Evolutionary conservation across 1,140 invertebrate species (phyloP).

Genomic region (Ctenoplectra terminalis): DNA sequence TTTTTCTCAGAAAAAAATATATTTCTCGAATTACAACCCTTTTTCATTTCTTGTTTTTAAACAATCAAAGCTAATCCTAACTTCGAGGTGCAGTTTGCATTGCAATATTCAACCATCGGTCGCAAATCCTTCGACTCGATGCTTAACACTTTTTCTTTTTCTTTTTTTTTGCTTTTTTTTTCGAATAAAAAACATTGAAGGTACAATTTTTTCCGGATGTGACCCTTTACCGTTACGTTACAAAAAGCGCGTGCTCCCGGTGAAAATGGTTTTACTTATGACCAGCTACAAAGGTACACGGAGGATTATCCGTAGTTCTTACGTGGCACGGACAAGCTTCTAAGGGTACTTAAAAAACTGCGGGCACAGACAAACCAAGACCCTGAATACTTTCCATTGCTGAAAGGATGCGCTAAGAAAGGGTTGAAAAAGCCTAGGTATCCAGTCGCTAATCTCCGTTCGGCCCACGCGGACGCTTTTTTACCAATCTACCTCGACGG

Average conservation of each 20-base stretch:
- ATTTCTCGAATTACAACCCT: too few relatives aligned
- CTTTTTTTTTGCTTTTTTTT: too few relatives aligned
- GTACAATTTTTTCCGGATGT: not conserved
- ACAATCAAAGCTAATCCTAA: not conserved
- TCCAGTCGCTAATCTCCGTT: conserved; percentile 37
- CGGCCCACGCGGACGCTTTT: conserved; percentile 1
- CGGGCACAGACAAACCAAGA: conserved; percentile 18
- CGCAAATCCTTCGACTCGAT: not conserved
- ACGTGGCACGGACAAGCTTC: not conserved
- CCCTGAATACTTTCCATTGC: conserved; percentile 32
- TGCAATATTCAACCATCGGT: not conserved
- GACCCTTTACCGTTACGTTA: not conserved
- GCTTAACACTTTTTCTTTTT: not conserved
- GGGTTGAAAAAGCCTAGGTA: conserved; percentile 58
- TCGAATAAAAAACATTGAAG: not conserved
- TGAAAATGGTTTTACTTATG: not conserved
- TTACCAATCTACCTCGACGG: not conserved
- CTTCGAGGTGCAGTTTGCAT: not conserved
- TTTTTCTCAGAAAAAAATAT: too few relatives aligned
- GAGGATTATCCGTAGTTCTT: conserved; percentile 17
- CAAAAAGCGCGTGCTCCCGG: conserved; percentile 3
- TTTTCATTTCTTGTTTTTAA: not conserved
- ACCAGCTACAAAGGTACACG: too few relatives aligned
- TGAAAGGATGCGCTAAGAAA: conserved; percentile 30
- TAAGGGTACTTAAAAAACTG: conserved; percentile 43